These are phyloP conservation scores for Nixonia krombeini DNA, from an alignment of 1,140 invertebrate species.

Conservation along the genomic window DNA sequence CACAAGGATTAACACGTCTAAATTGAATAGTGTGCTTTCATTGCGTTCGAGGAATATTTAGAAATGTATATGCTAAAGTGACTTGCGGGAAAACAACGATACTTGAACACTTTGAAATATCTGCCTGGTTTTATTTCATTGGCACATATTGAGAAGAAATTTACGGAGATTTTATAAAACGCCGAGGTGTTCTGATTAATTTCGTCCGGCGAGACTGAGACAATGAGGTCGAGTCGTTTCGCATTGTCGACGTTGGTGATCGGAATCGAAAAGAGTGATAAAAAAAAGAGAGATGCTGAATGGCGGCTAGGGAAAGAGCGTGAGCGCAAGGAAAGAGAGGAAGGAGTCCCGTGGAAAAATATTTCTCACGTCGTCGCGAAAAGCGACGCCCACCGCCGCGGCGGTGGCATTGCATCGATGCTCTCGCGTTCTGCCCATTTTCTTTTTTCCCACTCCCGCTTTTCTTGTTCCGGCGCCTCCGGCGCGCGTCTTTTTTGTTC, in stretches of 20 bases:
- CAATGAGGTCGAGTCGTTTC: too few species aligned
- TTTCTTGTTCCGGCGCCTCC: constrained; percentile 48
- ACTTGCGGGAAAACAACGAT: too few species aligned
- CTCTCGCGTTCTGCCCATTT: constrained; percentile 29
- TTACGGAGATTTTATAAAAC: constrained; percentile 2
- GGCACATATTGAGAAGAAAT: constrained; percentile 5
- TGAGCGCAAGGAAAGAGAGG: constrained; percentile 23
- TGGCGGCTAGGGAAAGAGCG: too few species aligned
- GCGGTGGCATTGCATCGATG: constrained; percentile 31
- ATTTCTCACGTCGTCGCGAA: constrained; percentile 54
- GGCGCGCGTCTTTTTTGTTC: constrained; percentile 46
- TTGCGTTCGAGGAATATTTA: too few species aligned
- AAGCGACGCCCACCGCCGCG: constrained; percentile 31
- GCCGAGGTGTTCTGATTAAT: too few species aligned
- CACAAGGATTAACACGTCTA: too few species aligned
- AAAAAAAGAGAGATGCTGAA: constrained; percentile 14
- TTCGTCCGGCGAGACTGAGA: constrained; percentile 14
- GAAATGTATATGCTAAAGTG: too few species aligned
- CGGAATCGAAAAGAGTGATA: constrained; percentile 12
- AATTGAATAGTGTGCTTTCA: too few species aligned
- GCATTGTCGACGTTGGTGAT: constrained; percentile 27
- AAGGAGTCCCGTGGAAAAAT: constrained; percentile 55
- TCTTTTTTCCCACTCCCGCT: constrained; percentile 43
- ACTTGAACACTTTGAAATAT: too few species aligned
- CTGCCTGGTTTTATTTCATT: too few species aligned